A percentile compares a stretch with the other conserved stretches of the same genome.
phyloP scores from a whole-genome alignment of 1,140 invertebrate genomes.

The Nylanderia fulva region DNA sequence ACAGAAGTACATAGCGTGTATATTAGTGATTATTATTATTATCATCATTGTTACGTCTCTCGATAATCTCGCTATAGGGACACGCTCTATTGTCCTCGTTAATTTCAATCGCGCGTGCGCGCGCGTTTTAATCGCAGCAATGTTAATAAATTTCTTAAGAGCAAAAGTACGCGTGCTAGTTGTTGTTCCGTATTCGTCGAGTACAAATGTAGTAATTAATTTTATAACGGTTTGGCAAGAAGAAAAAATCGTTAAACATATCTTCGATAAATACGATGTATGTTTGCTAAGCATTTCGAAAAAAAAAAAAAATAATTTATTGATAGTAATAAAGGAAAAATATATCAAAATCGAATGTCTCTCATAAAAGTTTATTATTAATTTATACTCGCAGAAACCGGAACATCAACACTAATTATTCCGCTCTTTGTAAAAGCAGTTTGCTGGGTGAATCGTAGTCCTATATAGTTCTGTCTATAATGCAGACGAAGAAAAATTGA shows the following conservation, averaged over 20 bases:
- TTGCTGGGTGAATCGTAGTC: constrained; percentile 30
- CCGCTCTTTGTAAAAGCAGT: constrained; percentile 44
- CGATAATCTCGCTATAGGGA: constrained; percentile 61
- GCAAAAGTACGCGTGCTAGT: background rate
- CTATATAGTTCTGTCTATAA: constrained; percentile 45
- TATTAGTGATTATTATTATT: constrained; percentile 68
- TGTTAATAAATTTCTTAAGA: constrained; percentile 31
- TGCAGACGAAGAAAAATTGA: constrained; percentile 23
- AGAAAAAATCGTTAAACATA: constrained; percentile 22
- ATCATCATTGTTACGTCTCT: constrained; percentile 66
- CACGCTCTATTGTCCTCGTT: constrained; percentile 61
- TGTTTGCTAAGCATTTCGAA: background rate
- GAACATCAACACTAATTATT: constrained; percentile 24
- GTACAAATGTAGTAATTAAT: background rate
- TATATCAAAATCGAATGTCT: background rate
- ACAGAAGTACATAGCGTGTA: constrained; percentile 70
- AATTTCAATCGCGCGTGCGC: constrained; percentile 59
- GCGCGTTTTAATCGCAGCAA: constrained; percentile 47
- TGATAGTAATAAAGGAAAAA: background rate
- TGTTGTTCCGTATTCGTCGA: constrained; percentile 30
- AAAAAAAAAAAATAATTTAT: background rate
- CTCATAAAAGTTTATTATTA: constrained; percentile 8
- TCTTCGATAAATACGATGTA: constrained; percentile 8
- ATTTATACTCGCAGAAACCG: constrained; percentile 10
- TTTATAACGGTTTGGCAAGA: background rate